Evolutionary conservation across 2,113 vertebrate genomes (phyloP).

Genomic region (Cinclus cinclus): DNA sequence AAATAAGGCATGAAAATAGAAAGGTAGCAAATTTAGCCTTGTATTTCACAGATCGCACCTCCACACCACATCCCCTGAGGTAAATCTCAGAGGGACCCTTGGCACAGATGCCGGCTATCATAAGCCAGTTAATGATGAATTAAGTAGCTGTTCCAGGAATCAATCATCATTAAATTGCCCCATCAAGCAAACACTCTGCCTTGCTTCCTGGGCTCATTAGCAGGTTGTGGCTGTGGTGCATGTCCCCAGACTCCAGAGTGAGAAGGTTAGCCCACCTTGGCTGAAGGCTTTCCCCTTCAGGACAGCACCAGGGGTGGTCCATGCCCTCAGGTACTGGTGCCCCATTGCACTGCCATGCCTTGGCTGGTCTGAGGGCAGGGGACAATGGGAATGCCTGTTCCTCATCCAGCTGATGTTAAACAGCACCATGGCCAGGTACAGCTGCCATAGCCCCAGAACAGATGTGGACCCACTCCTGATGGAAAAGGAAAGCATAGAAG

Average conservation of each 20-base stretch:
- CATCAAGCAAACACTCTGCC: constrained; percentile 47
- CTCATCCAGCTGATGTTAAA: background rate
- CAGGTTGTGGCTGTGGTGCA: background rate
- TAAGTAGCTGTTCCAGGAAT: constrained; percentile 56
- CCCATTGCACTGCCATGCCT: accelerated
- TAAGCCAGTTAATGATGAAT: constrained; percentile 53
- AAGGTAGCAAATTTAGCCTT: background rate
- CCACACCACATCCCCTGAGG: background rate
- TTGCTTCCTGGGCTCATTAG: background rate
- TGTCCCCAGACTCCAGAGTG: background rate
- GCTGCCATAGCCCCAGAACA: background rate
- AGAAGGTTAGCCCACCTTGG: background rate
- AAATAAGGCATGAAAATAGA: background rate
- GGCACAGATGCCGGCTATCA: background rate
- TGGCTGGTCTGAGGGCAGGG: background rate
- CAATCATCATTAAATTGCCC: constrained; percentile 50
- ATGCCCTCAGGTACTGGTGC: background rate
- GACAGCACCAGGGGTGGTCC: background rate
- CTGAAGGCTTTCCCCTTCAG: background rate
- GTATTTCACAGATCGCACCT: background rate
- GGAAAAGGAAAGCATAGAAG: background rate
- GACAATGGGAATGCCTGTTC: background rate
- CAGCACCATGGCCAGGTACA: background rate
- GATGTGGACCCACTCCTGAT: background rate
- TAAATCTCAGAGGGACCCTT: background rate